Evolutionary conservation across 1,140 invertebrate species (phyloP).

Genomic region (Hyphantria cunea): DNA sequence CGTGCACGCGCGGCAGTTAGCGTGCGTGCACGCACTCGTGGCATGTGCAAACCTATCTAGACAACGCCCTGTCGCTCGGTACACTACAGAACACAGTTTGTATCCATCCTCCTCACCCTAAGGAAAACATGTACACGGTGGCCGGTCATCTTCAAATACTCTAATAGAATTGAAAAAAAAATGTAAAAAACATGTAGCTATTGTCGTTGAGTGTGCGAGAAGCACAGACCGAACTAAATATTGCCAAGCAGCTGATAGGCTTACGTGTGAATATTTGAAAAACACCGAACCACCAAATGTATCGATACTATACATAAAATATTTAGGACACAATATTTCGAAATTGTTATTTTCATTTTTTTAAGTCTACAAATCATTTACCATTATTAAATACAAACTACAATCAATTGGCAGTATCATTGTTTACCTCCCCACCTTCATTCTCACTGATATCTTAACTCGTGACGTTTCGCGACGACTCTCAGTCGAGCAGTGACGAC

Average conservation of each 20-base stretch:
- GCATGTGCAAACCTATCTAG: slow-evolving; percentile 70
- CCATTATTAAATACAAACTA: slow-evolving; percentile 73
- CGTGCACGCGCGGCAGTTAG: background rate
- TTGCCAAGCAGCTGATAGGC: background rate
- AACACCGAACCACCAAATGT: slow-evolving; percentile 46
- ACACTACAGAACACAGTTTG: slow-evolving; percentile 79
- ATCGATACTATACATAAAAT: slow-evolving; percentile 77
- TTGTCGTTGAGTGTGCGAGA: too few relatives aligned
- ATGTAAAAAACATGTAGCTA: too few relatives aligned
- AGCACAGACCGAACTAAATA: too few relatives aligned
- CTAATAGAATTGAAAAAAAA: background rate
- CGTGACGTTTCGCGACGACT: slow-evolving; percentile 37
- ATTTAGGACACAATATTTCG: slow-evolving; percentile 76
- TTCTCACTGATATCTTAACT: slow-evolving; percentile 56
- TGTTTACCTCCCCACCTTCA: slow-evolving; percentile 55
- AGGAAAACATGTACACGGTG: slow-evolving; percentile 66
- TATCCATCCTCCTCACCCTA: slow-evolving; percentile 71
- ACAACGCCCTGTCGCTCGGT: slow-evolving; percentile 73
- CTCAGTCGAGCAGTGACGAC: background rate
- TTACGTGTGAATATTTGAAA: slow-evolving; percentile 31
- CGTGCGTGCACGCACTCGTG: slow-evolving; percentile 33
- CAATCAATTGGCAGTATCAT: slow-evolving; percentile 78
- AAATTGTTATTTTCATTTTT: slow-evolving; percentile 49
- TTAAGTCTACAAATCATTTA: slow-evolving; percentile 76
- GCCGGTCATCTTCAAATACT: slow-evolving; percentile 37